Base-by-base conservation (phyloP, 1,140 invertebrate species). In the Mizuhopecten yessoensis region DNA sequence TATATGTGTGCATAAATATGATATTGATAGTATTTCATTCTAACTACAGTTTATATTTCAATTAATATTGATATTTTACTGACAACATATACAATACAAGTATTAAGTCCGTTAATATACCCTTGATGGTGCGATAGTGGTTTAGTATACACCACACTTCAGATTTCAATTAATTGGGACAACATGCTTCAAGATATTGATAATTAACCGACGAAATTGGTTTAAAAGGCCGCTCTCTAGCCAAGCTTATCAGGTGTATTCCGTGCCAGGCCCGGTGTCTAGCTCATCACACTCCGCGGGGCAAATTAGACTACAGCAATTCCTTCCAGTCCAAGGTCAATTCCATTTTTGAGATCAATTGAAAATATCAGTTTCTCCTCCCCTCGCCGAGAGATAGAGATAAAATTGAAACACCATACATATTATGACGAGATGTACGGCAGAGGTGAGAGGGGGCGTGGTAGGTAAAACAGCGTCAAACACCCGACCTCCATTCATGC, bases 291-390 rank as follows among this genome's bases (percentile, higher is more conserved):
- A 75, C 57, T 45, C 42, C 9, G 42, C 42, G 42, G 42, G 13
- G 42, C 42, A 45, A 45, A 45, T 45, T 45, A 45, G 42, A 13
- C 42, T 45, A 75, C 57, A 29, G 23, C 57, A 75, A 29, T 75
- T 75, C 57, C 11, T 75, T 17, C 57, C 57, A 45, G 23, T 75
- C 57, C 57, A 75, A 75, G 57, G 57, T 45, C 42, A 45, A 45
- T 45, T 45, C 57, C 23, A 75, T n/a, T 75, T 75, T 75, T 75
- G 29, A 75, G 57, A 75, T 75, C 57, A 75, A 75, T 75, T 75
- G 57, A 75, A 75, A 75, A 75, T 75, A 75, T 75, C 57, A 75
- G 57, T 75, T 75, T 75, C 57, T 75, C 57, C 57, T n/a, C 57
- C 57, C 57, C 57, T 75, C 57, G 29, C 23, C 57, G 57, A 29